Conservation (phyloP, 2,888 invertebrate genomes). For the Liposcelis brunnea region DNA sequence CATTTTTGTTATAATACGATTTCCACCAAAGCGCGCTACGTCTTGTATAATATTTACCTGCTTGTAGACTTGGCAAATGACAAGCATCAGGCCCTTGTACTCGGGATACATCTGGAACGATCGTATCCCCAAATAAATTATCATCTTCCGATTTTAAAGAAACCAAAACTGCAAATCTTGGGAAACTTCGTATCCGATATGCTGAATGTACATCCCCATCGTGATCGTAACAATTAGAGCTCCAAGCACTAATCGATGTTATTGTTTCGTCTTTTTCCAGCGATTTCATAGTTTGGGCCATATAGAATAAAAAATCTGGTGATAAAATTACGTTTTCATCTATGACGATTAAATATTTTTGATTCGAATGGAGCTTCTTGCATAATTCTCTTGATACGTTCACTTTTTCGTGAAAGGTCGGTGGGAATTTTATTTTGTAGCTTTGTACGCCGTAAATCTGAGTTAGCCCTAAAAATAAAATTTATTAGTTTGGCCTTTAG, state of each 20-base stretch:
- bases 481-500: no score
- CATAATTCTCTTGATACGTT: background rate
- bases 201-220: slow-evolving; percentile 16
- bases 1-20: background rate
- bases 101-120: slow-evolving; percentile 19
- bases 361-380: slow-evolving; percentile 13
- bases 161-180: slow-evolving; percentile 17
- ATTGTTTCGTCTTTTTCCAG: slow-evolving; percentile 25
- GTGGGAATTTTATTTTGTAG: background rate
- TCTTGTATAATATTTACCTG: slow-evolving; percentile 10
- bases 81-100: slow-evolving; percentile 16
- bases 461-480: background rate
- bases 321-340: slow-evolving; percentile 31
- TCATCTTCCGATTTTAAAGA: slow-evolving; percentile 16
- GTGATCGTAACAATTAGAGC: slow-evolving; percentile 20
- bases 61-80: slow-evolving; percentile 15
- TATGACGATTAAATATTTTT: slow-evolving; percentile 29
- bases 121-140: slow-evolving; percentile 14
- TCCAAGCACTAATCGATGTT: slow-evolving; percentile 28
- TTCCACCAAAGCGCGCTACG: slow-evolving; percentile 1
- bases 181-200: slow-evolving; percentile 19
- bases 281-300: slow-evolving; percentile 27
- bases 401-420: background rate
- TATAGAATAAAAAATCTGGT: slow-evolving; percentile 31
- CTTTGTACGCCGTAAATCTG: background rate